Evolutionary conservation across 2,113 vertebrate species (phyloP).

Genomic region (Butorides virescens): DNA sequence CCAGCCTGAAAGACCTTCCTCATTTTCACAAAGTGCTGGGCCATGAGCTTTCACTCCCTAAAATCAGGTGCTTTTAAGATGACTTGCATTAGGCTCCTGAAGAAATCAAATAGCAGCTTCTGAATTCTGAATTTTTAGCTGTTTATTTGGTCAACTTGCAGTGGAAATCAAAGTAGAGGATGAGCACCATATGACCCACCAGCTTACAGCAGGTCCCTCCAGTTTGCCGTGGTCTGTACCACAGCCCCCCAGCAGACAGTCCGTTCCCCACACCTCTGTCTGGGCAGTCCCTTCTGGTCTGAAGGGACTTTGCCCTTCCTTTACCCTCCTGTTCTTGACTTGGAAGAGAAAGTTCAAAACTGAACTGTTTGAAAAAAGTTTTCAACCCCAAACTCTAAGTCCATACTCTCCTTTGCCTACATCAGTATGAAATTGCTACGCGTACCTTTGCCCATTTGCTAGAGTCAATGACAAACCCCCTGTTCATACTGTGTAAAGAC

Average conservation of each 20-base stretch:
- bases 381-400: neutral
- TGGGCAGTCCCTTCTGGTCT: neutral
- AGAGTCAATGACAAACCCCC: neutral
- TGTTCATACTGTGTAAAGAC: neutral
- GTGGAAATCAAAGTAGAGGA: neutral
- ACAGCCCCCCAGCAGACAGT: neutral
- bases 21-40: neutral
- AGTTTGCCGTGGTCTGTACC: neutral
- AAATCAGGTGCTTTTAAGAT: constrained; percentile 10
- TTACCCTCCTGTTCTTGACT: neutral
- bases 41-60: neutral
- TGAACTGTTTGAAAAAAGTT: accelerated
- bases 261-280: neutral
- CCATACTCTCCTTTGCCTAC: neutral
- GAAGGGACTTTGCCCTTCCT: neutral
- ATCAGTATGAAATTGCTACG: neutral
- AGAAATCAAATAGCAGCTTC: neutral
- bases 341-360: neutral
- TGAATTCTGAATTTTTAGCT: neutral
- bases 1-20: neutral
- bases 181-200: neutral
- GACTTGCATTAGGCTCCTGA: neutral
- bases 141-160: neutral
- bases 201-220: neutral
- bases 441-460: neutral